phyloP scores from a whole-genome alignment of 2,113 vertebrate species.

The Platichthys flesus region DNA sequence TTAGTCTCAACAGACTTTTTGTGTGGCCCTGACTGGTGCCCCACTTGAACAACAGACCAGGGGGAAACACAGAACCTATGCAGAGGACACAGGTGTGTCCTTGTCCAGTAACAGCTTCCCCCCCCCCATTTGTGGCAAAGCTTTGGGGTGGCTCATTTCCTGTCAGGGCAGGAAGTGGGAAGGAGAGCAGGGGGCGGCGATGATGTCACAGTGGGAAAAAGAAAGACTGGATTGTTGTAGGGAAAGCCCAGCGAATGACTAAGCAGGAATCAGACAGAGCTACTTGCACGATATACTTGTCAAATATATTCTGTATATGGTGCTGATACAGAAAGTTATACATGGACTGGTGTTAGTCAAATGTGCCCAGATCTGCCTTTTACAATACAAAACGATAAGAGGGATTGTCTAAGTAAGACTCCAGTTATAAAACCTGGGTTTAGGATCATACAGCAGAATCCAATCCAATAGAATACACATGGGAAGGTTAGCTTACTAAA shows the following conservation, averaged over 20 bases:
- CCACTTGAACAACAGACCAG: conserved; percentile 42
- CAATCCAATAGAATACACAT: no score
- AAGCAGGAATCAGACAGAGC: background rate
- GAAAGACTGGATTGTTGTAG: conserved; percentile 67
- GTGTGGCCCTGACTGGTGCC: conserved; percentile 20
- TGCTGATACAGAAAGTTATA: no score
- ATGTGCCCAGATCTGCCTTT: no score
- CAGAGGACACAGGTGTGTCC: conserved; percentile 77
- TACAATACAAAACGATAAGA: no score
- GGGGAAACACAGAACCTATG: conserved; percentile 58
- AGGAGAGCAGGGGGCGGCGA: conserved; percentile 46
- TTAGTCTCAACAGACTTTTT: conserved; percentile 9
- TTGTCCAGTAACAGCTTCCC: conserved; percentile 54
- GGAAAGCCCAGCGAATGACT: conserved; percentile 29
- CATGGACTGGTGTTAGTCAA: no score
- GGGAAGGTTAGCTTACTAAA: no score
- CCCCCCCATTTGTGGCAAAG: conserved; percentile 27
- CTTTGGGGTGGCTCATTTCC: conserved; percentile 63
- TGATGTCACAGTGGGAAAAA: conserved; percentile 71
- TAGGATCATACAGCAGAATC: no score
- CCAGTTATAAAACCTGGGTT: no score
- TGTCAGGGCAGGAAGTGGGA: conserved; percentile 71
- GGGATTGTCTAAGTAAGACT: no score
- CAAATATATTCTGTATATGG: background rate
- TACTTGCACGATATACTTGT: background rate